Base-by-base conservation (phyloP, 2,797 vertebrate genomes). In the Amniataba percoides region DNA sequence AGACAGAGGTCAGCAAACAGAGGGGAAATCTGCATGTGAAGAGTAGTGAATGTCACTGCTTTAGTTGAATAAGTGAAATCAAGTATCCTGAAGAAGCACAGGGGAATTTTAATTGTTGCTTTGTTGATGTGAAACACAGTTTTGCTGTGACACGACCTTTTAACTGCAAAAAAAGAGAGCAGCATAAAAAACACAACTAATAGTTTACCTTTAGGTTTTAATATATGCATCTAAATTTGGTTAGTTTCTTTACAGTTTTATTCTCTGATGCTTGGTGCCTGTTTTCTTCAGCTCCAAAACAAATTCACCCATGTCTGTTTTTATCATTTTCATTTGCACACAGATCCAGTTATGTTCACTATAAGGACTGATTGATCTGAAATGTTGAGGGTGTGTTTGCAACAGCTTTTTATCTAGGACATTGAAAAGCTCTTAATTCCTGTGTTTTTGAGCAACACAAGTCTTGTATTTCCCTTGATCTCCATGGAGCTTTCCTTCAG, bases 1-100 rank as follows among this genome's bases (percentile, higher is more conserved):
- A 1, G 96, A 99, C 84, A 95, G 96, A 92, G 97, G 96, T 96
- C 57, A 69, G 80, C 42, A 58, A 27, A 21, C 12, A 3, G 45
- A 46, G 48, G 18, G 14, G n/a, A 56, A 59, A 55, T 1, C 4
- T 64, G 62, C 39, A 27, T 70, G 36, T 18, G 10, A 58, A 52
- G 25, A 16, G 16, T 31, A 18, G 3, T 21, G 27, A 49, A 51
- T 13, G 2, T 27, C 19, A 36, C 14, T 36, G 21, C 49, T 48
- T 55, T 5, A 42, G 25, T 36, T 36, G 7, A 36, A 36, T 5
- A 9, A 36, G 34, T 36, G 34, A 36, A 36, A 36, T 3, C 27
- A 31, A 31, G 27, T 31, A 3, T 31, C 27, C 27, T 31, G 27
- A 31, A 31, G 27, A 3, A 31, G 27, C 27, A 31, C 27, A 39